Conservation (phyloP, 1,140 invertebrate species). For the Sinonovacula constricta region DNA sequence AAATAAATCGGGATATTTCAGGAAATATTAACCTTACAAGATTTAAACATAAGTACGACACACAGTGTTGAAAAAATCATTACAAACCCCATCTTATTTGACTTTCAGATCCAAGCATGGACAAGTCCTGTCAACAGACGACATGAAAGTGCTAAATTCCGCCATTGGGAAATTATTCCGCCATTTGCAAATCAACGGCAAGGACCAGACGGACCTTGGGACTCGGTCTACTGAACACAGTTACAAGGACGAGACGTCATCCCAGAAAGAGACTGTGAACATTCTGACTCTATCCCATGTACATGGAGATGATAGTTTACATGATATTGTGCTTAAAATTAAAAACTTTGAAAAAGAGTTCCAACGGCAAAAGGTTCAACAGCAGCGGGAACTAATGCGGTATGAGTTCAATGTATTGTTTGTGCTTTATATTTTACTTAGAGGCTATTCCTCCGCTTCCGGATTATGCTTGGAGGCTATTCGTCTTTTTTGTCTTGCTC, state of each 20-base stretch:
- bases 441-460: too few species aligned
- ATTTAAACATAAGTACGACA: too few species aligned
- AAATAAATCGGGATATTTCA: too few species aligned
- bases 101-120: too few species aligned
- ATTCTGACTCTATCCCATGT: slow-evolving; percentile 33
- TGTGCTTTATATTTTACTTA: too few species aligned
- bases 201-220: slow-evolving; percentile 14
- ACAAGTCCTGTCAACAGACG: slow-evolving; percentile 47
- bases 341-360: slow-evolving; percentile 54
- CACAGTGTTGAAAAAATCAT: too few species aligned
- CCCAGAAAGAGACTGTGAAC: slow-evolving; percentile 46
- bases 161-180: slow-evolving; percentile 45
- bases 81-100: too few species aligned
- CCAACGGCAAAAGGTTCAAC: slow-evolving; percentile 49
- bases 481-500: too few species aligned
- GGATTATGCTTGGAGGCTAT: too few species aligned
- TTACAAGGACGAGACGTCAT: slow-evolving; percentile 8
- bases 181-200: slow-evolving; percentile 39
- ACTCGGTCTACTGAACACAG: too few species aligned
- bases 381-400: slow-evolving; percentile 43
- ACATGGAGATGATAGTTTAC: slow-evolving; percentile 40
- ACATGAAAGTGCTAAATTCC: slow-evolving; percentile 36
- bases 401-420: too few species aligned
- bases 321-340: slow-evolving; percentile 44
- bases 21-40: too few species aligned